Evolutionary conservation across 2,113 vertebrate species (phyloP).

Genomic region (Microcebus tavaratra): DNA sequence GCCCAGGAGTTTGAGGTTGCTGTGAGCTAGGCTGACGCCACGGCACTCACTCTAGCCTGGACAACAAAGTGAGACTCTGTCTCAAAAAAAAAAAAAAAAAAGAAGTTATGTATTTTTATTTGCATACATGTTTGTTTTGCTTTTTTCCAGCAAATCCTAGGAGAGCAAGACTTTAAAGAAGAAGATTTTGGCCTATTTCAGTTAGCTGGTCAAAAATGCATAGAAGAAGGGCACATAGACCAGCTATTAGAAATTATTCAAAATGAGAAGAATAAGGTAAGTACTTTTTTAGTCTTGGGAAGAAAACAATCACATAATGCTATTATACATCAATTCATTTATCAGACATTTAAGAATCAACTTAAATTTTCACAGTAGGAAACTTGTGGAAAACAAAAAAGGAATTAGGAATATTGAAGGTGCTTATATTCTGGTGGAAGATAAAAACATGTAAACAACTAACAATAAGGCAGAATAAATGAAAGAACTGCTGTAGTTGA

Average conservation of each 20-base stretch:
- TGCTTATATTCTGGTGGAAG: conserved; percentile 5
- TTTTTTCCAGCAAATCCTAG: conserved; percentile 89
- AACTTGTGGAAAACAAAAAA: conserved; percentile 18
- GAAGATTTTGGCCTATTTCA: conserved; percentile 93
- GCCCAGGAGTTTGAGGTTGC: no score
- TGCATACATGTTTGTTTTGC: neutral
- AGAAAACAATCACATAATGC: neutral
- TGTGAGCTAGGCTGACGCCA: no score
- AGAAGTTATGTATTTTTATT: conserved; percentile 43
- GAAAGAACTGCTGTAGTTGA: neutral
- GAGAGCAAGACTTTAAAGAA: conserved; percentile 89
- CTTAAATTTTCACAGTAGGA: conserved; percentile 18
- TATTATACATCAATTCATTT: neutral
- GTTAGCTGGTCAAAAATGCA: conserved; percentile 89
- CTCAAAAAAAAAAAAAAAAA: no score
- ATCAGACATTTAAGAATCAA: conserved; percentile 29
- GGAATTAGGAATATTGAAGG: neutral
- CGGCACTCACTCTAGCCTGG: no score
- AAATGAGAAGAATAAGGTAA: conserved; percentile 95
- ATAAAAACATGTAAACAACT: conserved; percentile 17
- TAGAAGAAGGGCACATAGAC: conserved; percentile 91
- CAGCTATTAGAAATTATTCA: conserved; percentile 92
- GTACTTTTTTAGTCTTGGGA: conserved; percentile 50
- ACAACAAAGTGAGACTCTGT: no score
- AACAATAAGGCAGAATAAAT: conserved; percentile 10